Base-by-base conservation (phyloP, 2,888 invertebrate species). In the Pheosia gnoma region DNA sequence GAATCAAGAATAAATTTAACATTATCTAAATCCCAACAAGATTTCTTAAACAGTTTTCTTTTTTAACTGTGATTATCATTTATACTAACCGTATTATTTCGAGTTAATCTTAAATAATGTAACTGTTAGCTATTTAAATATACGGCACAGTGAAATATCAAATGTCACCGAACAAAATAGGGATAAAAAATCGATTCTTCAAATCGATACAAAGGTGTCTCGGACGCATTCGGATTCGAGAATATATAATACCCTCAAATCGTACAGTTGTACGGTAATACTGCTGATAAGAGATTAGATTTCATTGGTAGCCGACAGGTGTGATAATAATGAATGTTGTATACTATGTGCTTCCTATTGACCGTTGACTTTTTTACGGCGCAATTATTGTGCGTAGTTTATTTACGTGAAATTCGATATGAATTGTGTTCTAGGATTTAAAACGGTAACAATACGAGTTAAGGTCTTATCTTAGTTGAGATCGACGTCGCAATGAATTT, bases 341-440 rank as follows among this genome's bases (percentile, higher is more conserved):
- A 68, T 65, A 73, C 75, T 73, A 78, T 77, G 65, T 70, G 61
- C 59, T 78, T 75, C 71, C 58, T 70, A 73, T 67, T 59, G 57
- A n/a, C 51, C 59, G 59, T 62, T 69, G 65, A 69, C 66, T 67
- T 66, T 66, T 80, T 81, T 72, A 82, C 61, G 64, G 77, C 68
- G 81, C 80, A 79, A 76, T 75, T 75, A 62, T 63, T 68, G 70
- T 59, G 43, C 61, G 75, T 67, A 80, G 77, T 82, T 81, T 81
- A 80, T 53, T 37, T 37, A 53, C 58, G 25, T 53, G 59, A 45
- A 59, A 59, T 45, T 53, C 53, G 59, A 59, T 59, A 59, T 41
- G 61, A 43, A 67, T 65, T 63, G 58, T 57, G 1, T 41, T 10
- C 49, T 49, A 61, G 37, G 56, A 10, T 58, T 60, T 8, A 0